Evolutionary conservation across 2,888 invertebrate genomes (phyloP).

Genomic region (Parnassius mnemosyne): DNA sequence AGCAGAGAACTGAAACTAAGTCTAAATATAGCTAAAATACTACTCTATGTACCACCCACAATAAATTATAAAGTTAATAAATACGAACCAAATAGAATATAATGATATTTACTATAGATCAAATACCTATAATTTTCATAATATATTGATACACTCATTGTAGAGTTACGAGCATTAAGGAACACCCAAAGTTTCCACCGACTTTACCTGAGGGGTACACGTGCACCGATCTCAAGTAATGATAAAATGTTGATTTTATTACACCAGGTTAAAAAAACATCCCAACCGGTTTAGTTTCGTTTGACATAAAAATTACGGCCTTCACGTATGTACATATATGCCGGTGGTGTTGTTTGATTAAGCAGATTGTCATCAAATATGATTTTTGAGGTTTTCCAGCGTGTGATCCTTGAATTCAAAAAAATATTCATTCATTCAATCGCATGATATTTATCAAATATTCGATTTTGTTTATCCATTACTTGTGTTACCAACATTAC

Average conservation of each 20-base stretch:
- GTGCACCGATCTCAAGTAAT: constrained; percentile 60
- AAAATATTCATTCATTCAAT: too few species aligned
- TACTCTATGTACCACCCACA: too few species aligned
- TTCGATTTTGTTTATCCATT: too few species aligned
- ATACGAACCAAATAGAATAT: background rate
- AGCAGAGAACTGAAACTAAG: too few species aligned
- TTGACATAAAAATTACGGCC: constrained; percentile 70
- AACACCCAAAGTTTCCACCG: constrained; percentile 39
- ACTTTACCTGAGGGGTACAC: constrained; percentile 38
- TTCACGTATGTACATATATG: constrained; percentile 42
- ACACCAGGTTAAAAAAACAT: constrained; percentile 68
- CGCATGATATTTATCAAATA: too few species aligned
- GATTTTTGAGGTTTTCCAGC: constrained; percentile 15
- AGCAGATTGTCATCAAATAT: constrained; percentile 45
- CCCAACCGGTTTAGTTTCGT: constrained; percentile 72
- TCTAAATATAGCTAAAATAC: too few species aligned
- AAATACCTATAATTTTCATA: background rate
- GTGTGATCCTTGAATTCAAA: background rate
- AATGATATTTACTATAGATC: background rate
- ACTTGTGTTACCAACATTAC: too few species aligned
- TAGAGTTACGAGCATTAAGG: background rate
- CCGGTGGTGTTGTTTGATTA: constrained; percentile 43
- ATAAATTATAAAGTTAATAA: too few species aligned
- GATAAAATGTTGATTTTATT: constrained; percentile 75
- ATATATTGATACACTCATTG: too few species aligned